phyloP scores from a whole-genome alignment of 2,113 vertebrate genomes.

The Diphyllodes magnificus region DNA sequence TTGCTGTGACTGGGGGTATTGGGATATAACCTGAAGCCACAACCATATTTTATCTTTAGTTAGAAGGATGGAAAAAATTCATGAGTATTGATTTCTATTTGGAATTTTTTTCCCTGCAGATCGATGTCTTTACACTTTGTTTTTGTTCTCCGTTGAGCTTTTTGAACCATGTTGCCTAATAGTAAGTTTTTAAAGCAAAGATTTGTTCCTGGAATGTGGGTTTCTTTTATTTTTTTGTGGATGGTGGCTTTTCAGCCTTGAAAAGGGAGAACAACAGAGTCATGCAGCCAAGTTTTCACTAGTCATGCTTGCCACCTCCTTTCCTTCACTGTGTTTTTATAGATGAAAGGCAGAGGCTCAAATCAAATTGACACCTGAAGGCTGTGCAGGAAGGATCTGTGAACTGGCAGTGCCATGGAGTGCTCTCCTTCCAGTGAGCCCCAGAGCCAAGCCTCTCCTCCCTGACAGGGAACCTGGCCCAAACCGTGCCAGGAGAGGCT shows the following conservation, averaged over 20 bases:
- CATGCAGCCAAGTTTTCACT: rapidly evolving
- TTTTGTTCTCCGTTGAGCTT: not conserved
- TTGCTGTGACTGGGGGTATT: not conserved
- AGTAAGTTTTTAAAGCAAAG: not conserved
- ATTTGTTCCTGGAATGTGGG: not conserved
- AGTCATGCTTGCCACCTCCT: not conserved
- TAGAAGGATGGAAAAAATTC: not conserved
- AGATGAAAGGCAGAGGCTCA: not conserved
- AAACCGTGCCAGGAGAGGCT: not conserved
- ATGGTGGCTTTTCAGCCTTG: not conserved
- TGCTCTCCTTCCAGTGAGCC: not conserved
- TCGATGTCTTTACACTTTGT: not conserved
- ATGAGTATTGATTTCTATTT: not conserved
- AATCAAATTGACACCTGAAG: not conserved
- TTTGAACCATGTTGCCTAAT: not conserved
- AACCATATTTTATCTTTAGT: not conserved
- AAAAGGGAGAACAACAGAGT: not conserved
- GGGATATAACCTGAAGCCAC: not conserved
- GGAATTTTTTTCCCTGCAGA: not conserved
- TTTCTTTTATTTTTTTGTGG: not conserved
- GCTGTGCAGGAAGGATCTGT: not conserved
- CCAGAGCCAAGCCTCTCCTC: not conserved
- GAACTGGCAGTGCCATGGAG: not conserved
- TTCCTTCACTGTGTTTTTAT: not conserved
- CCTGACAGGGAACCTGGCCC: rapidly evolving